phyloP scores from a whole-genome alignment of 2,113 vertebrate species.

The Passer montanus region DNA sequence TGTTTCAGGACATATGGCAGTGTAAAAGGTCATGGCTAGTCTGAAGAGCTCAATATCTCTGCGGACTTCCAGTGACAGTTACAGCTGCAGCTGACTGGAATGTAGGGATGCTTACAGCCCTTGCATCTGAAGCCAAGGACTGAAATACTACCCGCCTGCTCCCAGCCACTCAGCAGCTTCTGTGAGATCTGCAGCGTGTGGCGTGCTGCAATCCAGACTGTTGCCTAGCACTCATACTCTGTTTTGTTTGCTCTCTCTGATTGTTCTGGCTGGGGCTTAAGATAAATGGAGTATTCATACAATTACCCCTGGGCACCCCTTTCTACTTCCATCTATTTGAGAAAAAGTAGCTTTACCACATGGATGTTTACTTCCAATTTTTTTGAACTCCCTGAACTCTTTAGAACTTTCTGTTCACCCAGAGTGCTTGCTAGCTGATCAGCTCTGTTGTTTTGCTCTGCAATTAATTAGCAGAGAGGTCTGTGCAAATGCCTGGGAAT shows the following conservation, averaged over 20 bases:
- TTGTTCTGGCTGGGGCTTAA: background rate
- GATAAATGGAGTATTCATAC: background rate
- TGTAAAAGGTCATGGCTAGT: background rate
- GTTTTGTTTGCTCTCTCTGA: background rate
- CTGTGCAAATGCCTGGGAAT: background rate
- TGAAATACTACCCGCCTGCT: background rate
- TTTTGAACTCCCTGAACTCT: background rate
- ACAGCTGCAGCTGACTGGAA: background rate
- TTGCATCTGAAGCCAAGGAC: background rate
- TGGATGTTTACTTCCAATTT: background rate
- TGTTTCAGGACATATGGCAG: background rate
- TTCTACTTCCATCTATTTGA: background rate
- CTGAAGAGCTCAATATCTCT: background rate
- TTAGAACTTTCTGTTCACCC: background rate
- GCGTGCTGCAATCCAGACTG: background rate
- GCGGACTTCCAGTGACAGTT: background rate
- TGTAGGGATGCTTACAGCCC: background rate
- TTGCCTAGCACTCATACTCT: background rate
- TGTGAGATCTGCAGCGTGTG: rapidly evolving
- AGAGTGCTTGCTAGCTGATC: background rate
- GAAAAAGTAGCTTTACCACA: background rate
- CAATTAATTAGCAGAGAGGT: background rate
- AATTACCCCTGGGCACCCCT: background rate
- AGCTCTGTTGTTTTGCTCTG: background rate
- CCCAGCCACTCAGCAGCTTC: background rate